Conservation (phyloP, 2,888 invertebrate species). For the Linyphia triangularis region DNA sequence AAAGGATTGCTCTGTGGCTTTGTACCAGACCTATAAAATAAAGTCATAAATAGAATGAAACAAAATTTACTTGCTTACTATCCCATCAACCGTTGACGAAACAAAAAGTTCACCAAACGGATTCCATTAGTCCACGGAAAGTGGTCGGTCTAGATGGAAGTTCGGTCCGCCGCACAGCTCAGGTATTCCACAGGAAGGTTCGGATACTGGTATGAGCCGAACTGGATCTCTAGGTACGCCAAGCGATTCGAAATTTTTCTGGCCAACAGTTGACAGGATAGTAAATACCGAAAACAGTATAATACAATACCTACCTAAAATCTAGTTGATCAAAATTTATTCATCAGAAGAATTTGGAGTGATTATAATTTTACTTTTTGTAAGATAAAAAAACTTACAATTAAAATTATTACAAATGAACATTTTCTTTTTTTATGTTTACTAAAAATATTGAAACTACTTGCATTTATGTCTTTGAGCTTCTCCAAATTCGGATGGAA, state of each 20-base stretch:
- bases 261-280: too few relatives aligned
- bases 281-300: neutral
- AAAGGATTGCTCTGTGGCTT: conserved; percentile 89
- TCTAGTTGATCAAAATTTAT: neutral
- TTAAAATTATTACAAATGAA: neutral
- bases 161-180: too few relatives aligned
- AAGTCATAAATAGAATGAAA: neutral
- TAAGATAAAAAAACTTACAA: neutral
- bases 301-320: too few relatives aligned
- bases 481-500: conserved; percentile 78
- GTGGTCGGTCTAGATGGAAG: too few relatives aligned
- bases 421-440: neutral
- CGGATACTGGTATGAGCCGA: too few relatives aligned
- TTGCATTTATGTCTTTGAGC: conserved; percentile 75
- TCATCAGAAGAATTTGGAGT: neutral
- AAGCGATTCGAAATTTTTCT: too few relatives aligned
- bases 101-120: too few relatives aligned
- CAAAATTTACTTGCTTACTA: too few relatives aligned
- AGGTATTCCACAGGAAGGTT: too few relatives aligned
- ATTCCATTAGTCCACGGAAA: too few relatives aligned
- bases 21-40: conserved; percentile 85
- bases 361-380: neutral
- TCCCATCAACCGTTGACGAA: too few relatives aligned
- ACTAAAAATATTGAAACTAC: neutral
- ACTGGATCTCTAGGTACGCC: too few relatives aligned